These are phyloP conservation scores for Vandiemenella viatica DNA, from an alignment of 2,888 invertebrate species.

Conservation along the genomic window DNA sequence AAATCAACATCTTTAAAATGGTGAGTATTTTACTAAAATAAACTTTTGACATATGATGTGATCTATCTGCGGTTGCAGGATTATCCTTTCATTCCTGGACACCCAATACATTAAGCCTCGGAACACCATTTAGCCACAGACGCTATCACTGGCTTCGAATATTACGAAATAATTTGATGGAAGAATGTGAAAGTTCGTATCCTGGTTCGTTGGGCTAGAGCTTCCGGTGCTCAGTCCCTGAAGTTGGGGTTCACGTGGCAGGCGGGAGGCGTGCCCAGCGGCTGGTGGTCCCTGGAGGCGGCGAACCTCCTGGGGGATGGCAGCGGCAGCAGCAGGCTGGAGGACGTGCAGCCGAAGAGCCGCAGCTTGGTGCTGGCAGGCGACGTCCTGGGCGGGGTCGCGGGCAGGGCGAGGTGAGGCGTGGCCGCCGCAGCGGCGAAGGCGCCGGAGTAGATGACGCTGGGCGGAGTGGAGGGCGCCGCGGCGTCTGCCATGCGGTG, in stretches of 20 bases:
- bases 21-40: no score
- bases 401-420: conserved; percentile 5
- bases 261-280: not conserved
- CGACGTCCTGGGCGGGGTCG: not conserved
- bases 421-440: conserved; percentile 16
- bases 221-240: no score
- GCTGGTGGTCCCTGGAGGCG: not conserved
- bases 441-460: conserved; percentile 22
- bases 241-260: not conserved
- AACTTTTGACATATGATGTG: no score
- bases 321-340: not conserved
- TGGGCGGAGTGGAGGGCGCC: conserved; percentile 15
- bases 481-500: conserved; percentile 5
- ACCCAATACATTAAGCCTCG: no score
- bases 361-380: not conserved
- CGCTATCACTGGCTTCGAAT: no score
- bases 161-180: no score
- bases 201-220: no score
- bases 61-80: no score
- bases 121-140: no score
- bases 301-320: not conserved
- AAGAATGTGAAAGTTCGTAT: no score
- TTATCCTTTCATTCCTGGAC: no score
- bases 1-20: no score
- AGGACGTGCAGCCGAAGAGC: not conserved